Conservation (phyloP, 2,888 invertebrate species). For the Hydriomena furcata region DNA sequence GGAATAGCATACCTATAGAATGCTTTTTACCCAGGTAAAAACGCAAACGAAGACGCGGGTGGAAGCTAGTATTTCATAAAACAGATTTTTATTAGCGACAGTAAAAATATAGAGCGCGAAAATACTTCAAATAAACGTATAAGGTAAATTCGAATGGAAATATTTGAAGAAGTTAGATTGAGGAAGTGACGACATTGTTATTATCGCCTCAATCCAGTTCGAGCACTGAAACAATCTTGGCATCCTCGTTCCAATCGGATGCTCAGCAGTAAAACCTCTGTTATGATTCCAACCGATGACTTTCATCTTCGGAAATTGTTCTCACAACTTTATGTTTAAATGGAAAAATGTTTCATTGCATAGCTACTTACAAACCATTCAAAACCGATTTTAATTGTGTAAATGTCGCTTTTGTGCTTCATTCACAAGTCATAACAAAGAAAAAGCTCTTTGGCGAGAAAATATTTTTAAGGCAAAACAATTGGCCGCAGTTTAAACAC, state of each 20-base stretch:
- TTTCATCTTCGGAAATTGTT: constrained; percentile 59
- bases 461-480: constrained; percentile 61
- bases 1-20: no score
- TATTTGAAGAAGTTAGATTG: constrained; percentile 77
- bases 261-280: constrained; percentile 67
- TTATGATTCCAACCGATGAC: constrained; percentile 66
- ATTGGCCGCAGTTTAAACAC: constrained; percentile 65
- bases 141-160: constrained; percentile 63
- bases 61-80: constrained; percentile 13
- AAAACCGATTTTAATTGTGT: constrained; percentile 30
- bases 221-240: constrained; percentile 71
- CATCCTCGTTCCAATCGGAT: constrained; percentile 61
- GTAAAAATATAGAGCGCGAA: constrained; percentile 29
- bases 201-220: constrained; percentile 72
- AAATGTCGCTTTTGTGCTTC: constrained; percentile 40
- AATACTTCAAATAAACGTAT: constrained; percentile 56
- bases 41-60: no score
- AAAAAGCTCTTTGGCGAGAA: constrained; percentile 41
- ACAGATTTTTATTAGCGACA: constrained; percentile 23
- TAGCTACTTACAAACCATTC: constrained; percentile 20
- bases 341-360: constrained; percentile 24
- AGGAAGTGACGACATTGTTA: constrained; percentile 80
- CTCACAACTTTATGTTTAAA: constrained; percentile 42
- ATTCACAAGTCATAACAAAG: constrained; percentile 37
- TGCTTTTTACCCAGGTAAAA: no score